Conservation (phyloP, 2,888 invertebrate species). For the Periphyllus acericola region DNA sequence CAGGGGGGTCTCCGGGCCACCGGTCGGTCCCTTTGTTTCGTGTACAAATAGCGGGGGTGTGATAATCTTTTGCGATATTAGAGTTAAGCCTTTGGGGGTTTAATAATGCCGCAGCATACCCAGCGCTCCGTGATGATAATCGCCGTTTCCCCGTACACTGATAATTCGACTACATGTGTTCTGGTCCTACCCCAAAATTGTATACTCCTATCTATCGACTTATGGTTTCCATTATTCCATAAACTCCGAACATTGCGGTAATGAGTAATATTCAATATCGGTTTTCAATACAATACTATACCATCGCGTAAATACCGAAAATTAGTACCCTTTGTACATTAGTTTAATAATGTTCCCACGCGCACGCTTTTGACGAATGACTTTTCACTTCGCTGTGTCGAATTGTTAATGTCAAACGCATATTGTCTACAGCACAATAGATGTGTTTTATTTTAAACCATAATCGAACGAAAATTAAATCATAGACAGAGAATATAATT, state of each 20-base stretch:
- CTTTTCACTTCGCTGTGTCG: too few species aligned
- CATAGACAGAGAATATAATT: too few species aligned
- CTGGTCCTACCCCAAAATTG: not conserved
- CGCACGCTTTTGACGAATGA: too few species aligned
- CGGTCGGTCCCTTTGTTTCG: constrained; percentile 21
- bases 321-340: not conserved
- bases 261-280: not conserved
- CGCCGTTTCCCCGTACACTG: not conserved
- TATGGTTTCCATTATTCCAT: not conserved
- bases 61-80: constrained; percentile 59
- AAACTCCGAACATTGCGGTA: not conserved
- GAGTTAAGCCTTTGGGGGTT: constrained; percentile 55
- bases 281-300: not conserved
- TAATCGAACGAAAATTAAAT: too few species aligned
- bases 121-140: constrained; percentile 7
- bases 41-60: constrained; percentile 47
- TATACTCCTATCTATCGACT: not conserved
- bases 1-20: constrained; percentile 23
- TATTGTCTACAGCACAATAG: too few species aligned
- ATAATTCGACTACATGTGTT: constrained; percentile 43
- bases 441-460: too few species aligned
- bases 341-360: too few species aligned
- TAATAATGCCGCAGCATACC: constrained; percentile 20
- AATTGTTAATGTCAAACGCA: too few species aligned
- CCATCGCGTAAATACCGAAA: too few species aligned